Conservation (phyloP, 2,113 vertebrate species). For the Sula dactylatra region DNA sequence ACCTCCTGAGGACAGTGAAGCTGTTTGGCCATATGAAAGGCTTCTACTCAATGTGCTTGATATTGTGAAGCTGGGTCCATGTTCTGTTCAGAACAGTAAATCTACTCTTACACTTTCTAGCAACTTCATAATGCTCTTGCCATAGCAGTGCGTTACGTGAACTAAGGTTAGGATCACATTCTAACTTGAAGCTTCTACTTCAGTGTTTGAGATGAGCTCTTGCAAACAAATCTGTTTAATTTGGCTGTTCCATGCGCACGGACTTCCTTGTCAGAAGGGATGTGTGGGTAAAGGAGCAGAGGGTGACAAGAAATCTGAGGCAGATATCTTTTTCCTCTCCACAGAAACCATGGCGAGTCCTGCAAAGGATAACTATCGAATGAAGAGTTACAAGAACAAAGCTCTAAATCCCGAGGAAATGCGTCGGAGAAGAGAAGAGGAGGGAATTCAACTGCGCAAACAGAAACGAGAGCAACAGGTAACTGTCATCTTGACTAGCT, state of each 20-base stretch:
- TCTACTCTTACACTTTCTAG: background rate
- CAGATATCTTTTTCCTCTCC: background rate
- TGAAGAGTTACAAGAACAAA: slow-evolving; percentile 99
- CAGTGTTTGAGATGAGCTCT: background rate
- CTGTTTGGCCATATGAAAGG: background rate
- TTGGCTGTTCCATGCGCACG: rapidly evolving
- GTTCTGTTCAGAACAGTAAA: background rate
- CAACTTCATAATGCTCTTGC: background rate
- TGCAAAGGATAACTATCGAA: slow-evolving; percentile 91
- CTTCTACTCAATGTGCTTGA: rapidly evolving
- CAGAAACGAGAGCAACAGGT: slow-evolving; percentile 98
- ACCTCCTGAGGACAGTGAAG: background rate
- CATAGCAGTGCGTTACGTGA: rapidly evolving
- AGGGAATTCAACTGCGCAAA: slow-evolving; percentile 96
- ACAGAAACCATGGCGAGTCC: slow-evolving; percentile 94
- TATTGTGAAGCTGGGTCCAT: background rate
- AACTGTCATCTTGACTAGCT: background rate
- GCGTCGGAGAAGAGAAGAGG: slow-evolving; percentile 93
- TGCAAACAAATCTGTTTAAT: background rate
- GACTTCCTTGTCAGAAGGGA: background rate
- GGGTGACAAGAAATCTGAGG: background rate
- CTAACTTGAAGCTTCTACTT: background rate
- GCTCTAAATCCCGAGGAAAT: slow-evolving; percentile 97
- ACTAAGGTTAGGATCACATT: background rate
- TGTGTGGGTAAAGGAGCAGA: background rate